A percentile compares a stretch with the other conserved stretches of the same genome.
These are phyloP conservation scores for Ardeotis arabs DNA, from an alignment of 2,113 vertebrate genomes.

Conservation along the genomic window DNA sequence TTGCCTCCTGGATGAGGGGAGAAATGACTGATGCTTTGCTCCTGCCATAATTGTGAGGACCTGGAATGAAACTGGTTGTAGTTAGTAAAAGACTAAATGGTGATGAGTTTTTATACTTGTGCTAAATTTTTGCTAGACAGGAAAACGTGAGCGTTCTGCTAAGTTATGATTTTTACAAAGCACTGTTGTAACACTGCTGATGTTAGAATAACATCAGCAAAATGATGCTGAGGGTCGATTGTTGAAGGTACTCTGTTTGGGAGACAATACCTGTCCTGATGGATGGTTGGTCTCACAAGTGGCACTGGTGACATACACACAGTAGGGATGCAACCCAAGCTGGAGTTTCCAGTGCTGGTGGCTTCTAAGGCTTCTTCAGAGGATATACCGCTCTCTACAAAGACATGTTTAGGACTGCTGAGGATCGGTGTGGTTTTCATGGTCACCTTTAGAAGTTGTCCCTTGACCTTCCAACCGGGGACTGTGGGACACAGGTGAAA, in stretches of 20 bases:
- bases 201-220: neutral
- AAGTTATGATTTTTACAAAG: rapidly evolving
- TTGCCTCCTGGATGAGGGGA: neutral
- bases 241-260: neutral
- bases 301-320: neutral
- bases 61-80: neutral
- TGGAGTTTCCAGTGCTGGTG: neutral
- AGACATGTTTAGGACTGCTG: neutral
- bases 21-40: neutral
- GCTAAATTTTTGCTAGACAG: neutral
- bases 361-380: neutral
- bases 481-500: neutral
- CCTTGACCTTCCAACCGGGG: neutral
- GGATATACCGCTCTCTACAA: neutral
- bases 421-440: neutral
- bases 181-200: no score
- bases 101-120: neutral
- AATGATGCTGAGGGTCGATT: neutral
- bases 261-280: neutral
- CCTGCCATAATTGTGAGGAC: neutral
- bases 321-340: rapidly evolving
- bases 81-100: neutral
- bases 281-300: neutral
- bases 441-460: neutral
- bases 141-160: neutral